Percentiles rank a stretch among this genome's conserved stretches.
Conservation (phyloP, 1,140 invertebrate genomes). For the Rhyacophila brunnea region DNA sequence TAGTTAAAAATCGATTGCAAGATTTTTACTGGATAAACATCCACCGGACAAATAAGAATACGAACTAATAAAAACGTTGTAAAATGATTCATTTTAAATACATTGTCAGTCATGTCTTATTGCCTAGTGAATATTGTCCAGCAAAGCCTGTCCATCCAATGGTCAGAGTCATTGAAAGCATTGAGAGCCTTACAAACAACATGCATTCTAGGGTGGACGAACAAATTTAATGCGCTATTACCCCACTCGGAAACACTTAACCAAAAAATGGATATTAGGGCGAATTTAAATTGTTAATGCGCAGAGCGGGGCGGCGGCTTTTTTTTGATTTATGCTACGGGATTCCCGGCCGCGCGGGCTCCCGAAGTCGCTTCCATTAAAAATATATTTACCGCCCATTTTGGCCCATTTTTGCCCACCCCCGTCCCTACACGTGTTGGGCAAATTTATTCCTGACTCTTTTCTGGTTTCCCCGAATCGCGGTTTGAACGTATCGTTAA, state of each 20-base stretch:
- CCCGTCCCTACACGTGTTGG: constrained; percentile 8
- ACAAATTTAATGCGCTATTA: constrained; percentile 21
- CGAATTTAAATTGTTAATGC: constrained; percentile 31
- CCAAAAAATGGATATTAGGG: constrained; percentile 30
- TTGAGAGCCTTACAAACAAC: neutral
- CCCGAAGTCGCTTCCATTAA: constrained; percentile 23
- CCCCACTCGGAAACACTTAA: constrained; percentile 26
- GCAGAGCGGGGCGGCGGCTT: neutral
- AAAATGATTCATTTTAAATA: too few species aligned
- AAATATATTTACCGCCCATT: constrained; percentile 22
- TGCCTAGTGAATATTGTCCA: too few species aligned
- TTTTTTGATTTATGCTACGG: constrained; percentile 23
- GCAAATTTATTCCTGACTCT: too few species aligned
- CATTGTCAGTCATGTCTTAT: too few species aligned
- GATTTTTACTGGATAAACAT: too few species aligned
- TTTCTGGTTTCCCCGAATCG: too few species aligned
- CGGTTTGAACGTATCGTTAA: too few species aligned
- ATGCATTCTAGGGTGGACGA: constrained; percentile 11
- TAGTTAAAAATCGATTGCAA: too few species aligned
- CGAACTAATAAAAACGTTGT: too few species aligned
- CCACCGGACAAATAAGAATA: too few species aligned
- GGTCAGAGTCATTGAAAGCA: too few species aligned
- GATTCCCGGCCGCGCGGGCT: neutral
- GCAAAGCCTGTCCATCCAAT: neutral
- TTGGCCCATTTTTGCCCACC: constrained; percentile 6